Evolutionary conservation across 2,113 vertebrate species (phyloP).

Genomic region (Peucedramus taeniatus): DNA sequence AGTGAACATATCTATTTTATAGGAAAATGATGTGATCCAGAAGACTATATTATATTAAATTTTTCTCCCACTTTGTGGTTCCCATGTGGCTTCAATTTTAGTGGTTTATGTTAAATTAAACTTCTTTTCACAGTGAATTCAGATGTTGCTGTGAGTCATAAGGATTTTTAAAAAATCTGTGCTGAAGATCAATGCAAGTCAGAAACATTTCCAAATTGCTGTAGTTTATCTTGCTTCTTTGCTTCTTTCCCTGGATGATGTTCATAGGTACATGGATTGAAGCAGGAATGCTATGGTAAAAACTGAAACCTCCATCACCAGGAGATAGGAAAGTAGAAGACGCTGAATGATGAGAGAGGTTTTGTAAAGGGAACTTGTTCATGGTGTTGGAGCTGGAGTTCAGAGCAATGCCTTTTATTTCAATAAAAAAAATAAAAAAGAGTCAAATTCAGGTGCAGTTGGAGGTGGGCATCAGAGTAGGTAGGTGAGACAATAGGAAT

Average conservation of each 20-base stretch:
- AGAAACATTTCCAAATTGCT: background rate
- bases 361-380: background rate
- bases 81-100: background rate
- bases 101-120: background rate
- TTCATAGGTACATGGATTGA: background rate
- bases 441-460: background rate
- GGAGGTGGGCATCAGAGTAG: background rate
- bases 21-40: background rate
- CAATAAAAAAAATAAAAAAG: background rate
- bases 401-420: background rate
- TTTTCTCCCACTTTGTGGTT: rapidly evolving
- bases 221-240: background rate
- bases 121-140: background rate
- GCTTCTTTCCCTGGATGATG: background rate
- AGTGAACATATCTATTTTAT: background rate
- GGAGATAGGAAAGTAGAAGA: background rate
- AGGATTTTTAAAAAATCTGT: background rate
- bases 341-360: background rate
- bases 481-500: background rate
- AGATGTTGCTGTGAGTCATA: background rate
- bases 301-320: background rate
- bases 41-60: background rate
- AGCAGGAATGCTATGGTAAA: background rate
- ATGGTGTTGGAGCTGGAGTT: background rate
- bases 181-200: background rate